These are phyloP conservation scores for Yoshiicerus persimilis DNA, from an alignment of 1,140 invertebrate genomes.

Conservation along the genomic window DNA sequence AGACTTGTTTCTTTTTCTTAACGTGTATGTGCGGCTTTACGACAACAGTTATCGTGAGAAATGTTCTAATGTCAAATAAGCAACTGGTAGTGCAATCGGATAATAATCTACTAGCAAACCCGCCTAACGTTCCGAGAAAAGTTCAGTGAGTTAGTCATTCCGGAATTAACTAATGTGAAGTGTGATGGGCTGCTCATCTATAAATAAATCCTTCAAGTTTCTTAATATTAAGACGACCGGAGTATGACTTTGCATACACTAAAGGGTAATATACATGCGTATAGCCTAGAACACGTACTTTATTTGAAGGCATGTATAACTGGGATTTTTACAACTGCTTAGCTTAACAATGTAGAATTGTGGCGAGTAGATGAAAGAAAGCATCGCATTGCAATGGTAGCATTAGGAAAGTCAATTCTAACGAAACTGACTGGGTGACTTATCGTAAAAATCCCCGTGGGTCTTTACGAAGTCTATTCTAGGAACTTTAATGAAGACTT, in stretches of 20 bases:
- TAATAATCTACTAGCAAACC: neutral
- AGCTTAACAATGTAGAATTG: neutral
- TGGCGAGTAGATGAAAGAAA: neutral
- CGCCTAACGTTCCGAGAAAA: neutral
- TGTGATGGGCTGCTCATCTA: neutral
- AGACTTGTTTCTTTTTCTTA: too few relatives aligned
- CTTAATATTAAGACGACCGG: neutral
- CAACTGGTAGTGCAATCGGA: neutral
- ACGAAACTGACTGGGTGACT: neutral
- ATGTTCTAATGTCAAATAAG: neutral
- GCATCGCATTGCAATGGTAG: neutral
- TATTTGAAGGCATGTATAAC: too few relatives aligned
- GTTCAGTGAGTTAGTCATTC: neutral
- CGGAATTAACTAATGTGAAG: neutral
- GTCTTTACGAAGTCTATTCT: neutral
- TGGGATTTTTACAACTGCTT: neutral
- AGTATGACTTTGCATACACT: neutral
- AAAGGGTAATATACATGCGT: neutral
- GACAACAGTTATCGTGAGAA: neutral
- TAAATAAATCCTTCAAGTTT: neutral
- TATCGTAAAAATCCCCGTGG: neutral
- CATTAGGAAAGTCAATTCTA: too few relatives aligned
- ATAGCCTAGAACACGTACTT: neutral
- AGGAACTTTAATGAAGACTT: constrained; percentile 6
- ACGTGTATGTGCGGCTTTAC: neutral